Conservation (phyloP, 53 echinoderm and acorn worm species). For the Henricia sp. region DNA sequence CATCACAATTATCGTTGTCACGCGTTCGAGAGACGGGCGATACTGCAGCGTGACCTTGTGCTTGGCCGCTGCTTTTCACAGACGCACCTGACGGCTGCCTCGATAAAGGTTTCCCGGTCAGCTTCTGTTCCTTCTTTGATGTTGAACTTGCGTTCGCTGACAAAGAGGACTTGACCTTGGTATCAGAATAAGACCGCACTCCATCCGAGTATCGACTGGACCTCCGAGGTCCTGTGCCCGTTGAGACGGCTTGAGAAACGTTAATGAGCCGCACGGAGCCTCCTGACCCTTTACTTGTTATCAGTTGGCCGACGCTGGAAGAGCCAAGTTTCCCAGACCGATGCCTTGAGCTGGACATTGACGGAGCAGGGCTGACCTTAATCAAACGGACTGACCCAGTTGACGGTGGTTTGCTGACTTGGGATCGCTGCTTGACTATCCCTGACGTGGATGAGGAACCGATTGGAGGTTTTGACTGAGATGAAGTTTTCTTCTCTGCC, state of each 20-base stretch:
- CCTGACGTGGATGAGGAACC: background rate
- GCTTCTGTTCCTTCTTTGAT: background rate
- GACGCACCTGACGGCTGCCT: conserved; percentile 1
- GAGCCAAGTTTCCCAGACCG: conserved; percentile 10
- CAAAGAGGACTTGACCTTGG: conserved; percentile 5
- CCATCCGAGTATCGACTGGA: background rate
- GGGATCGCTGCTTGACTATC: conserved; percentile 16
- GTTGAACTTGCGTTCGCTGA: background rate
- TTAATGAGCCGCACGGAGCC: conserved; percentile 49
- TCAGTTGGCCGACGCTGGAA: conserved; percentile 6
- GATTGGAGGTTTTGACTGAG: background rate
- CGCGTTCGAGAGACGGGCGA: background rate
- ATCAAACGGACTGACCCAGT: conserved; percentile 53
- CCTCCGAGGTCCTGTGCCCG: conserved; percentile 18
- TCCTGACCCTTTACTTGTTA: conserved; percentile 4
- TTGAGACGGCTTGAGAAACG: conserved; percentile 38
- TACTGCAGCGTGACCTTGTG: too few relatives aligned
- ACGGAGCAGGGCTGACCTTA: conserved; percentile 43
- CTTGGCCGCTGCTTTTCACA: background rate
- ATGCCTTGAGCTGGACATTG: conserved; percentile 40
- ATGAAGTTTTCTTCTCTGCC: background rate
- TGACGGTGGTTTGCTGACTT: conserved; percentile 37
- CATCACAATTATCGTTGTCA: background rate
- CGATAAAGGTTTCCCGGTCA: background rate
- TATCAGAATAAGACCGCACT: background rate